A percentile compares a stretch with the other conserved stretches of the same genome.
phyloP scores from a whole-genome alignment of 2,888 invertebrate genomes.

The Brenthis hecate region DNA sequence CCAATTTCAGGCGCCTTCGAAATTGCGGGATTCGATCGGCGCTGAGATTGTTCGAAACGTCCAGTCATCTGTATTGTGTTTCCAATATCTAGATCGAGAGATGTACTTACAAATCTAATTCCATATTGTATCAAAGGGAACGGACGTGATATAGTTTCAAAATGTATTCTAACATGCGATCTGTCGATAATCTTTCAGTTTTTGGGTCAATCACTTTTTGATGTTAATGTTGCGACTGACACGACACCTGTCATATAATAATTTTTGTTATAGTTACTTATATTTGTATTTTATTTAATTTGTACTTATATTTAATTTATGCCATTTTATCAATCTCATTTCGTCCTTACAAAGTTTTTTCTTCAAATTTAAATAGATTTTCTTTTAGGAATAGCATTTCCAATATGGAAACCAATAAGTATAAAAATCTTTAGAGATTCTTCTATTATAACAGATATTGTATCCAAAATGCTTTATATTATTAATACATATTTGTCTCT shows the following conservation, averaged over 20 bases:
- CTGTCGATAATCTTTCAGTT: constrained; percentile 39
- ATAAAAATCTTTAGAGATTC: too few relatives aligned
- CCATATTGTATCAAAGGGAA: constrained; percentile 29
- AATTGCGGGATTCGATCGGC: constrained; percentile 26
- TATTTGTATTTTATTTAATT: neutral
- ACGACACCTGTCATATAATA: constrained; percentile 21
- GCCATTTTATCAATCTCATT: neutral
- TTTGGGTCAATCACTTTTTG: constrained; percentile 37
- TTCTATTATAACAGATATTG: too few relatives aligned
- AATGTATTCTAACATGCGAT: constrained; percentile 39
- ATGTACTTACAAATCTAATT: constrained; percentile 5
- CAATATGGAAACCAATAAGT: neutral
- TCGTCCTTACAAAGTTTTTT: neutral
- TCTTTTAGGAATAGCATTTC: neutral
- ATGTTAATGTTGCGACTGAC: constrained; percentile 34
- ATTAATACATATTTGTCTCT: too few relatives aligned
- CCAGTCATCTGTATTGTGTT: constrained; percentile 26
- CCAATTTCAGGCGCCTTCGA: constrained; percentile 18
- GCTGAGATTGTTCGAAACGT: constrained; percentile 25
- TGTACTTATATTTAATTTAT: neutral
- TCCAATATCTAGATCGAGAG: constrained; percentile 30
- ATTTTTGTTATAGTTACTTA: neutral
- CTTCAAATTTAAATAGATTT: neutral
- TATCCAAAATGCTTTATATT: too few relatives aligned
- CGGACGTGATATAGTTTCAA: constrained; percentile 16